phyloP scores from a whole-genome alignment of 92 coral and sea anemone genomes.

The Scolanthus callimorphus region DNA sequence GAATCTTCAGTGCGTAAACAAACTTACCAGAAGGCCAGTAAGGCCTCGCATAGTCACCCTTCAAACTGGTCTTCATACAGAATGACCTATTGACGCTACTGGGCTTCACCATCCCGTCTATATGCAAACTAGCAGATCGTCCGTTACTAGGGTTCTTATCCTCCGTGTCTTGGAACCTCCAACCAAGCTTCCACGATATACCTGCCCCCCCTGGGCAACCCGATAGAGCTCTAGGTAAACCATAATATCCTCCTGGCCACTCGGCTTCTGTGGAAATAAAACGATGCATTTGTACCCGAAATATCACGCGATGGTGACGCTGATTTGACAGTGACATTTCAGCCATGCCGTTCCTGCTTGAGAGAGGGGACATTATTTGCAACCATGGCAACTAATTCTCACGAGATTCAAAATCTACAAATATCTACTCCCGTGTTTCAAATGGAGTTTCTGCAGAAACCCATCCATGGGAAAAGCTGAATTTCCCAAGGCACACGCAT shows the following conservation, averaged over 20 bases:
- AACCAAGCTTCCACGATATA: constrained; percentile 37
- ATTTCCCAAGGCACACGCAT: too few relatives aligned
- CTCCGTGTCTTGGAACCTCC: constrained; percentile 62
- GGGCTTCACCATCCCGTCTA: constrained; percentile 23
- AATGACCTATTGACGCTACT: constrained; percentile 37
- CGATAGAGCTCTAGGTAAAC: constrained; percentile 37
- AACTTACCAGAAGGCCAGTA: constrained; percentile 18
- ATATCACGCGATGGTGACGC: too few relatives aligned
- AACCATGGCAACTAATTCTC: too few relatives aligned
- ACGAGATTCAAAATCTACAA: too few relatives aligned
- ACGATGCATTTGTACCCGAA: too few relatives aligned
- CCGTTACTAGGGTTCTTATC: constrained; percentile 20
- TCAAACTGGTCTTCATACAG: constrained; percentile 7
- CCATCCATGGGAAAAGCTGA: too few relatives aligned
- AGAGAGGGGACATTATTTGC: too few relatives aligned
- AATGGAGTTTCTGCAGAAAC: too few relatives aligned
- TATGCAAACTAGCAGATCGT: constrained; percentile 28
- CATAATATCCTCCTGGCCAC: constrained; percentile 52
- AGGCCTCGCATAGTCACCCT: background rate
- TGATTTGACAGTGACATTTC: too few relatives aligned
- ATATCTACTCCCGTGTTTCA: too few relatives aligned
- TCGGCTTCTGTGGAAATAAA: background rate
- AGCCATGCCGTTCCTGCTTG: too few relatives aligned
- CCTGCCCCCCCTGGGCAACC: constrained; percentile 39
- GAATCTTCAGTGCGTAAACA: too few relatives aligned